Evolutionary conservation across 2,113 vertebrate genomes (phyloP), one percentile per base, ranked within the genome.

Genomic region (Cheirogaleus medius): DNA sequence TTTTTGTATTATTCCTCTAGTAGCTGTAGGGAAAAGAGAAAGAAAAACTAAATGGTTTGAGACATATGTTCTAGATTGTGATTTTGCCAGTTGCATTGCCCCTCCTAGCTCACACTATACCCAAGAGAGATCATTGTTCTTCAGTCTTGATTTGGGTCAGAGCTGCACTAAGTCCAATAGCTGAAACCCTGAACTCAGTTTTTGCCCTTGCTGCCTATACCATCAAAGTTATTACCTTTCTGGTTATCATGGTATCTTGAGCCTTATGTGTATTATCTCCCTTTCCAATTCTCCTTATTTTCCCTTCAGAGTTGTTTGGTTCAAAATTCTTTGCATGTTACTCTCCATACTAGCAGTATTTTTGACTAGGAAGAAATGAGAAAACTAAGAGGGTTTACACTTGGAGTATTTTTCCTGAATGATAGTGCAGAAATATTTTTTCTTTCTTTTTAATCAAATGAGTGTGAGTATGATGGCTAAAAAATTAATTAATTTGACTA

Each of bases 271-370:
- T 84, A 15, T 44, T 68, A 54, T 69, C 8, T 1, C 18, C 17
- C 47, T 56, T 94, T 85, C 32, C 32, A 66, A 9, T 74, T 95
- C 39, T 85, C 66, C 14, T 86, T 84, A 52, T 83, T 93, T 93
- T 90, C 23, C 32, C 39, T 94, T 91, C 52, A 66, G 47, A 71
- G n/a, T 71, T 93, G n/a, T 18, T 56, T 92, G 58, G 37, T 47
- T 88, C 92, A 78, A 90, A 77, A 44, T 81, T 87, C 10, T 82
- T 87, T 91, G 78, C 84, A 37, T 85, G 78, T 96, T 93, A 77
- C 13, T 84, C 14, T 81, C 23, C 25, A 52, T 76, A 34, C 13
- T 71, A 15, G 42, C 49, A 69, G n/a, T 58, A 44, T 89, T 93
- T 92, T 89, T 95, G n/a, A 37, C 90, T 49, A 32, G 73, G 81